Percentiles rank a stretch among this genome's conserved stretches.
Evolutionary conservation across 2,113 vertebrate genomes (phyloP).

Genomic region (Proteles cristata): DNA sequence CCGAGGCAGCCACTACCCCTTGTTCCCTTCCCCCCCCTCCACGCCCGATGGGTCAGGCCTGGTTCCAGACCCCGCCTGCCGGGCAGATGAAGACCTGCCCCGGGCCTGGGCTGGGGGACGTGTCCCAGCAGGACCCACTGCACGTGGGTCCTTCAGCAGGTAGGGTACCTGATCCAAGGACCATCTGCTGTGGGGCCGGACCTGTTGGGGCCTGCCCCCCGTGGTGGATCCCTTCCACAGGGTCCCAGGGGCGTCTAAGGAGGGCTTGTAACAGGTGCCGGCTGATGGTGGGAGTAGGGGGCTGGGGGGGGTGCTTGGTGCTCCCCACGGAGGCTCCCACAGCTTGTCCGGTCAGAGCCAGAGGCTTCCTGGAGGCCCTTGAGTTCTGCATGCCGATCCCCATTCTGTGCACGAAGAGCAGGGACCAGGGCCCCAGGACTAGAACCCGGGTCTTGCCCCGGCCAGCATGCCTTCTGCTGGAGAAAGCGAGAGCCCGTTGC

Average conservation of each 20-base stretch:
- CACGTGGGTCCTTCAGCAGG: not conserved
- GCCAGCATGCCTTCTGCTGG: fast-evolving
- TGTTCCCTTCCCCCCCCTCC: no score
- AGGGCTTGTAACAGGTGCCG: not conserved
- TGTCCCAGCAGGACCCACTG: not conserved
- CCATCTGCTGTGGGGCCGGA: not conserved
- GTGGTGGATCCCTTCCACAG: not conserved
- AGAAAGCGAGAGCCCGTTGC: no score
- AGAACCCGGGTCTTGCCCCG: not conserved
- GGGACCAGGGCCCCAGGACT: not conserved
- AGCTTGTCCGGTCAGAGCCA: not conserved
- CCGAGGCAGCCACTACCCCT: not conserved
- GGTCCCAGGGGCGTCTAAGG: not conserved
- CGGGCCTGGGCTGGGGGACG: not conserved
- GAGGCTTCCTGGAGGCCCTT: not conserved
- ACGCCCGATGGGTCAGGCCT: not conserved
- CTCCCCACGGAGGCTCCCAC: no score
- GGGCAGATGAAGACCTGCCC: not conserved
- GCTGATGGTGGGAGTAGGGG: not conserved
- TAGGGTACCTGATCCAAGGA: not conserved
- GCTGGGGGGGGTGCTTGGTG: not conserved
- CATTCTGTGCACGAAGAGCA: not conserved
- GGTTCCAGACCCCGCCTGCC: not conserved
- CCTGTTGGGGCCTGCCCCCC: not conserved
- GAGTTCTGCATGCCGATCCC: not conserved